Base-by-base conservation (phyloP, 2,113 vertebrate species). In the Lanius collurio region DNA sequence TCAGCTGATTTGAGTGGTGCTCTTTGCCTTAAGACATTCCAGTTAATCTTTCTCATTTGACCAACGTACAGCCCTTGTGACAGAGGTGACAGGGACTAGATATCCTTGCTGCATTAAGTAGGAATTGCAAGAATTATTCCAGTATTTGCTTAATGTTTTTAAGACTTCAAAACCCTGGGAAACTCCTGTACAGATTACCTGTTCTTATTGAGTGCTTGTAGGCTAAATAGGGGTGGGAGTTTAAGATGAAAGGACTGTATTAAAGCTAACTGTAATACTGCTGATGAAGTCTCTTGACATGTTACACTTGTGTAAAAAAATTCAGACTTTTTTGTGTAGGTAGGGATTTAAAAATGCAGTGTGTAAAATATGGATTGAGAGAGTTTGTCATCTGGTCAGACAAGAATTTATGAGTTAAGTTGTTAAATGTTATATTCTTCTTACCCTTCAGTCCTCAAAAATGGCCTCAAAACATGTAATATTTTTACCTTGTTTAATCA, bases 351-450 rank as follows among this genome's bases (percentile, higher is more conserved):
- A 82, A 85, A 71, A 49, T 31, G 9, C 39, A 69, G 10, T 3
- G 1, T 69, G 6, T 76, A 20, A 88, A 93, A 44, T 86, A 31
- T 0, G 1, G 33, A 31, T 52, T 0, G 4, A 17, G 41, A 28
- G 73, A 65, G 12, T 76, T 85, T 68, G n/a, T 55, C 24, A 15
- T n/a, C 33, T 37, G 31, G 4, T 37, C 6, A 50, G 71, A 44
- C 27, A 77, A 42, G 17, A 31, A 27, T 37, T 77, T 27, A 21
- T n/a, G 21, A 59, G 21, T 57, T 23, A 41, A 30, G 24, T 26
- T 77, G 35, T 76, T 86, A 33, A 60, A 37, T 86, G 21, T 44
- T 77, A 52, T 77, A 3, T 44, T 2, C 22, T 59, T 50, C 9
- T 59, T 77, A 27, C 28, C 15, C 22, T 18, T 46, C 39, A 33